Evolutionary conservation across 2,888 invertebrate genomes (phyloP).

Genomic region (Scelioninae gen. 2): DNA sequence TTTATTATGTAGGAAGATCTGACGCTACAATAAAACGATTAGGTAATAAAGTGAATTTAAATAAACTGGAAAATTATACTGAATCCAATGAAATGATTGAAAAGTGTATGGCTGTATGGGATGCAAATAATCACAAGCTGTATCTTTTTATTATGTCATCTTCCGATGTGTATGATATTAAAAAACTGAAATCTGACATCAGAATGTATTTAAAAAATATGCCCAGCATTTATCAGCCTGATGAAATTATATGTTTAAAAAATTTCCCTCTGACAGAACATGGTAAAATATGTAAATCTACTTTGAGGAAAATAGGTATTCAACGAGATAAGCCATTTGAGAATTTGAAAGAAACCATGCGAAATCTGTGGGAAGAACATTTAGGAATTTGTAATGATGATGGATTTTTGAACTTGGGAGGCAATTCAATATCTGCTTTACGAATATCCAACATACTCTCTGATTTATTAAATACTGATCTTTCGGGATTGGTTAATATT

Average conservation of each 20-base stretch:
- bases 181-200: constrained; percentile 67
- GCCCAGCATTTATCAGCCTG: constrained; percentile 79
- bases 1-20: constrained; percentile 81
- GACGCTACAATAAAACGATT: constrained; percentile 86
- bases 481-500: constrained; percentile 77
- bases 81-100: constrained; percentile 76
- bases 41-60: constrained; percentile 82
- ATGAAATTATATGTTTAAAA: constrained; percentile 79
- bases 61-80: constrained; percentile 77
- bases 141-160: constrained; percentile 75
- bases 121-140: constrained; percentile 67
- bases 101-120: constrained; percentile 78
- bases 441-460: constrained; percentile 80
- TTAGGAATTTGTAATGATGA: constrained; percentile 66
- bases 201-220: constrained; percentile 75
- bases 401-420: constrained; percentile 81
- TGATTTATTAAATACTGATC: constrained; percentile 73
- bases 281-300: constrained; percentile 81
- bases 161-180: constrained; percentile 67
- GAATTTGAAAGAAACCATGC: constrained; percentile 57
- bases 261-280: constrained; percentile 80
- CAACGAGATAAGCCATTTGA: constrained; percentile 67
- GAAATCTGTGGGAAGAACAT: constrained; percentile 64
- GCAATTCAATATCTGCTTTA: constrained; percentile 83
- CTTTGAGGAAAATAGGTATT: constrained; percentile 75